Evolutionary conservation across 2,113 vertebrate genomes (phyloP).

Genomic region (Strix aluco): DNA sequence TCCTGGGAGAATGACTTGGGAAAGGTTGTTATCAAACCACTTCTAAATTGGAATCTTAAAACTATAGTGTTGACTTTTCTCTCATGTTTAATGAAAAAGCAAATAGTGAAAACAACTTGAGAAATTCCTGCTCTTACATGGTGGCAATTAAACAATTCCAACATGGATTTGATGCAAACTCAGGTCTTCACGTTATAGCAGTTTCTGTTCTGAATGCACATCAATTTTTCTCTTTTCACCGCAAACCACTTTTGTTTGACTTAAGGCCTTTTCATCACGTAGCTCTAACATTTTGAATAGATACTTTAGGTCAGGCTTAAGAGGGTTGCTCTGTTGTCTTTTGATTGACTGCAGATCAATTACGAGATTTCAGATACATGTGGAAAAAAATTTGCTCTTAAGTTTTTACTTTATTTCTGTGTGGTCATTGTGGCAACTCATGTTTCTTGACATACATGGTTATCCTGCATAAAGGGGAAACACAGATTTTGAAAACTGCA

Average conservation of each 20-base stretch:
- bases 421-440: neutral
- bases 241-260: neutral
- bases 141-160: neutral
- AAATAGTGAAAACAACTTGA: neutral
- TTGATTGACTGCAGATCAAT: neutral
- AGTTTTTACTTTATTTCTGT: neutral
- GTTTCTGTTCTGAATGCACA: neutral
- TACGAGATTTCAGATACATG: neutral
- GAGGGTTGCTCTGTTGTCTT: neutral
- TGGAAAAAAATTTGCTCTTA: neutral
- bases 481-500: neutral
- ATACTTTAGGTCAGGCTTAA: neutral
- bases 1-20: neutral
- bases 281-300: neutral
- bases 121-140: neutral
- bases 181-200: neutral
- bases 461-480: neutral
- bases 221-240: neutral
- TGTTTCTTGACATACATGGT: neutral
- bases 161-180: neutral
- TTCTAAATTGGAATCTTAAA: neutral
- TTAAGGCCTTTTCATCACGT: neutral
- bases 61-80: neutral
- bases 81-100: neutral
- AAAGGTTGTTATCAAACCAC: neutral